A percentile compares a stretch with the other conserved stretches of the same genome.
phyloP scores from a whole-genome alignment of 2,888 invertebrate species.

The Teinopalpus imperialis region DNA sequence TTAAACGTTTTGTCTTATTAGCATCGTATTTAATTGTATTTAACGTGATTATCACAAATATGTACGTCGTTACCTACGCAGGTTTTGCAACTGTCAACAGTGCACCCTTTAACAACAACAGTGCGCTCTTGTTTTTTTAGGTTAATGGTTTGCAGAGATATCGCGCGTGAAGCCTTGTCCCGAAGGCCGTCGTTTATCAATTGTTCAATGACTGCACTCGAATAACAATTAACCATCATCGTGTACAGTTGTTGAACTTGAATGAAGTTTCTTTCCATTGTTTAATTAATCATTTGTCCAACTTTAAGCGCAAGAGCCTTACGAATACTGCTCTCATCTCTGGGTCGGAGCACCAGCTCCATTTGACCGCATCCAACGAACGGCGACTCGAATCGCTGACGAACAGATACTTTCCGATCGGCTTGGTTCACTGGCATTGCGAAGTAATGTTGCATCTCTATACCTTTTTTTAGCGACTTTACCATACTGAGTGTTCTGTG shows the following conservation, averaged over 20 bases:
- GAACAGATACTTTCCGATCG: no score
- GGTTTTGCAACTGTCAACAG: slow-evolving; percentile 16
- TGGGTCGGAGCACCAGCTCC: no score
- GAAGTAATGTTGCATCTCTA: no score
- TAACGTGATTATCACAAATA: neutral
- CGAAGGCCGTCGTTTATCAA: slow-evolving; percentile 45
- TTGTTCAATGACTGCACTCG: slow-evolving; percentile 33
- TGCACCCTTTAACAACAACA: slow-evolving; percentile 28
- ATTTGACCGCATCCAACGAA: no score
- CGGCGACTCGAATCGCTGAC: no score
- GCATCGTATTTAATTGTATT: slow-evolving; percentile 1
- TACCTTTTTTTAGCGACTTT: no score
- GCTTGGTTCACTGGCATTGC: no score
- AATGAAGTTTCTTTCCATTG: neutral
- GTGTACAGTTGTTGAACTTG: slow-evolving; percentile 13
- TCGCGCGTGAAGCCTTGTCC: slow-evolving; percentile 41
- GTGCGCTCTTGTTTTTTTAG: slow-evolving; percentile 41
- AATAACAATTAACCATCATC: slow-evolving; percentile 23
- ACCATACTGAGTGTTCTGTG: no score
- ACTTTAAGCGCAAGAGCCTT: no score
- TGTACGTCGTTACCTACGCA: neutral
- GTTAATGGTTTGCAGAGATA: slow-evolving; percentile 44
- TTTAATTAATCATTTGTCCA: no score
- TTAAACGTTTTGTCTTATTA: neutral
- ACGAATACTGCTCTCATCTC: no score